Conservation (phyloP, 2,888 invertebrate species). For the Hermaeophaga mercurialis region DNA sequence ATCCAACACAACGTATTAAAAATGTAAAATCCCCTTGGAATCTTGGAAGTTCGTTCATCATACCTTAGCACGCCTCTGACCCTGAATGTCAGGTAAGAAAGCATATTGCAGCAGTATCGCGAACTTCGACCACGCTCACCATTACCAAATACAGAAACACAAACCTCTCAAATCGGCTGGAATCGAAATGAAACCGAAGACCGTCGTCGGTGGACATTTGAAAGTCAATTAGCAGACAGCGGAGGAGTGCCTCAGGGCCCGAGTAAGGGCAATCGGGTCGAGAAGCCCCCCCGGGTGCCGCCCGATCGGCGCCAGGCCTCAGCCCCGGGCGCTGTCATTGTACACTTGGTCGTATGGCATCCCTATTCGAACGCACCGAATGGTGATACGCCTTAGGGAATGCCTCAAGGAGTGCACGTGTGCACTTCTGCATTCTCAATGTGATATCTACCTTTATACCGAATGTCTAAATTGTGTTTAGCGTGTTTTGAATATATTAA, state of each 20-base stretch:
- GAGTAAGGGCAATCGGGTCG: conserved; percentile 51
- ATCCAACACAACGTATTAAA: too few relatives aligned
- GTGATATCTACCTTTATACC: too few relatives aligned
- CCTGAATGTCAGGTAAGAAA: not conserved
- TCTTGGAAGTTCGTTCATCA: too few relatives aligned
- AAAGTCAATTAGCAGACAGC: conserved; percentile 47
- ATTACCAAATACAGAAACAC: not conserved
- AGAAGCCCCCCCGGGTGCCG: conserved; percentile 47
- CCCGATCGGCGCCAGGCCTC: conserved; percentile 48
- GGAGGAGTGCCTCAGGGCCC: conserved; percentile 28
- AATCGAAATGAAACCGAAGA: conserved; percentile 4
- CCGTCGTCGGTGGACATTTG: conserved; percentile 39
- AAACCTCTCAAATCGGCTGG: not conserved
- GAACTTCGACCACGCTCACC: not conserved
- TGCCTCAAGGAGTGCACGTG: conserved; percentile 19
- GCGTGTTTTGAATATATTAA: too few relatives aligned
- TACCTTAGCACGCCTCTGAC: not conserved
- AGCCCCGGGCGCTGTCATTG: conserved; percentile 33
- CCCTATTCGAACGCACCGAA: conserved; percentile 3
- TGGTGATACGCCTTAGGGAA: conserved; percentile 1
- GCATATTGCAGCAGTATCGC: not conserved
- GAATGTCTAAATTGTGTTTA: too few relatives aligned
- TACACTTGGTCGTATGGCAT: conserved; percentile 12
- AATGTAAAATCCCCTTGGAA: too few relatives aligned
- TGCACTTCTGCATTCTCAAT: too few relatives aligned